Base-by-base conservation (phyloP, 2,797 vertebrate genomes). In the Tauraco hartlaubi region DNA sequence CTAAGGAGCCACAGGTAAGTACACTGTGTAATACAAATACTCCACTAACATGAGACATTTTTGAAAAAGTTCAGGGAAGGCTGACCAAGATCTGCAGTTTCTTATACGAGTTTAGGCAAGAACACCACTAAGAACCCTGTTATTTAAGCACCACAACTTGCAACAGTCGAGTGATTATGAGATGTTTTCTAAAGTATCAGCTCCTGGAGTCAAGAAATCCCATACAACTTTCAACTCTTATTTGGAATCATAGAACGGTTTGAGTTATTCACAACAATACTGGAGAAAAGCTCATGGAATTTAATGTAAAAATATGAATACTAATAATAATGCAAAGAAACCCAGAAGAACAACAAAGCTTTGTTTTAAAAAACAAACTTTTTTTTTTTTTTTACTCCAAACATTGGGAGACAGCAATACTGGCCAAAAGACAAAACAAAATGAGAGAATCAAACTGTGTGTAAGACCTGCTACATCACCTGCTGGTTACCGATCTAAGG, bases 141-240 rank as follows among this genome's bases (percentile, higher is more conserved):
- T 64, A n/a, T 3, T 4, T n/a, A 67, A 59, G 35, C 25, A 26
- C 49, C 14, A 73, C n/a, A 79, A 15, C 31, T 55, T 73, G n/a
- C 46, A 72, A 52, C 2, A 33, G 41, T 33, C 22, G 55, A 67
- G 41, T 11, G 18, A 43, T 63, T 31, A 46, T 5, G 4, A 17
- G 1, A 52, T 26, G 44, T 63, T 55, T 75, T 23, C 29, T 67
- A 0, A 63, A 79, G 22, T 31, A 59, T 7, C 0, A 0, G 22
- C 22, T 83, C 35, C 35, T 9, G 16, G 3, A 9, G 12, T 39
- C 41, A 46, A 22, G 58, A 79, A 79, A 25, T 37, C 14, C 46
- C 29, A 35, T 33, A 44, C 0, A 5, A 22, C 18, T 66, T 81
- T 81, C 43, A 81, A 51, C 35, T 51, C 59, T 15, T 54, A 37